Evolutionary conservation across 2,113 vertebrate genomes (phyloP), one percentile per base, ranked within the genome.

Genomic region (Perognathus longimembris): DNA sequence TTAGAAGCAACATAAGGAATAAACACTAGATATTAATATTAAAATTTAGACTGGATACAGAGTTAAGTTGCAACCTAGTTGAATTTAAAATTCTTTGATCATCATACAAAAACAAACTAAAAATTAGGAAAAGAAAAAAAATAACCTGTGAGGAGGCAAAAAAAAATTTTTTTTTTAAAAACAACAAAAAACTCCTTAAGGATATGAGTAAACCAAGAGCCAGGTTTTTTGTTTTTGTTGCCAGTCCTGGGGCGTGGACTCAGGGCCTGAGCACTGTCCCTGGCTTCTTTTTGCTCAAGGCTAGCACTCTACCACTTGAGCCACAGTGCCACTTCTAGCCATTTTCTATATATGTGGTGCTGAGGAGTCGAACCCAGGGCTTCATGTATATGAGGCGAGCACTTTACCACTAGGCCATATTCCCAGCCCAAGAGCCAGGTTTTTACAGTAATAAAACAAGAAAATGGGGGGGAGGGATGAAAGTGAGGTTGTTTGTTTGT

Each of bases 31-130:
- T 54, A 54, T 15, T 54, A 89, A 26, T 69, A 69, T n/a, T 83
- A 92, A 89, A 89, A 92, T 80, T 38, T 77, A 14, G 8, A 18
- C 9, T 4, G 40, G 30, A 75, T 73, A 92, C 12, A 84, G 12
- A 88, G 87, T 54, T 89, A 78, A 94, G 57, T 38, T 85, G 12
- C 77, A 90, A 64, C 14, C 50, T 54, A 15, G 50, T 54, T 54
- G 50, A 54, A 20, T 54, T 54, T 88, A 7, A 84, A 90, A 11
- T 76, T 20, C 32, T 88, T 54, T 92, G 30, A 76, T 88, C 24
- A 59, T 45, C 36, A 54, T 63, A 84, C 38, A 88, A 88, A 85
- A 93, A 69, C 66, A 75, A 92, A 71, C 66, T 22, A 89, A 86
- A 9, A 54, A 54, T 70, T 40, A 59, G 11, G 75, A 80, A 74